A percentile compares a stretch with the other conserved stretches of the same genome.
phyloP scores from a whole-genome alignment of 23 tunicate species.

The Corella eumyota region DNA sequence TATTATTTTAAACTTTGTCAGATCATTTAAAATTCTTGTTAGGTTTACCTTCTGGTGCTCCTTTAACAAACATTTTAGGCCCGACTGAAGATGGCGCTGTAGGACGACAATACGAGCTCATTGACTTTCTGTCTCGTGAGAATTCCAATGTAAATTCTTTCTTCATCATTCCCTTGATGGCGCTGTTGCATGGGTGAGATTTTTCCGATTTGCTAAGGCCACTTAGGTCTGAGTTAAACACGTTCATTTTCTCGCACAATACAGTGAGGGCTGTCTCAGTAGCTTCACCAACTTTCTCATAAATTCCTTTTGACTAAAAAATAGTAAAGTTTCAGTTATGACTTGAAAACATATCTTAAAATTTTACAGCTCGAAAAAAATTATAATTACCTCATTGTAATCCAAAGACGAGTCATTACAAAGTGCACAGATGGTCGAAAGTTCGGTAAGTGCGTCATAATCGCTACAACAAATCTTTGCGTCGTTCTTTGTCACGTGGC shows the following conservation, averaged over 20 bases:
- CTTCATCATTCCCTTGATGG: slow-evolving; percentile 69
- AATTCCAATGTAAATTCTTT: slow-evolving; percentile 93
- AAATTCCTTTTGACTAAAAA: slow-evolving; percentile 55
- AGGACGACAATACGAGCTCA: slow-evolving; percentile 89
- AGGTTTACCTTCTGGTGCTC: slow-evolving; percentile 91
- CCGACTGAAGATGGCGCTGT: slow-evolving; percentile 49
- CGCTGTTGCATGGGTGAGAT: slow-evolving; percentile 55
- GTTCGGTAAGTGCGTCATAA: slow-evolving; percentile 83
- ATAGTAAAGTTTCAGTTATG: neutral
- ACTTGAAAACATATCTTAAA: neutral
- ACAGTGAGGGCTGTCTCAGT: slow-evolving; percentile 96
- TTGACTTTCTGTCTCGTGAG: slow-evolving; percentile 93
- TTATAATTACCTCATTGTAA: slow-evolving; percentile 58
- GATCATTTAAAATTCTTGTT: neutral
- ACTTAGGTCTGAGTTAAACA: slow-evolving; percentile 63
- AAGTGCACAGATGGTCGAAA: slow-evolving; percentile 90
- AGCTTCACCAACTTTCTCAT: slow-evolving; percentile 99
- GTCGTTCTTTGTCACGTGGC: slow-evolving; percentile 70
- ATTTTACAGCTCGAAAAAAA: too few relatives aligned
- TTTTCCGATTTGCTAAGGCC: slow-evolving; percentile 39
- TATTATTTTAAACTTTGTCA: too few relatives aligned
- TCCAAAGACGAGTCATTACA: slow-evolving; percentile 99
- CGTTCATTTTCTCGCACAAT: slow-evolving; percentile 95
- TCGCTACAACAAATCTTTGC: slow-evolving; percentile 55
- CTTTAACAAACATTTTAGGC: slow-evolving; percentile 88